A percentile compares a stretch with the other conserved stretches of the same genome.
phyloP scores from a whole-genome alignment of 2,113 vertebrate genomes.

The Tursiops truncatus region DNA sequence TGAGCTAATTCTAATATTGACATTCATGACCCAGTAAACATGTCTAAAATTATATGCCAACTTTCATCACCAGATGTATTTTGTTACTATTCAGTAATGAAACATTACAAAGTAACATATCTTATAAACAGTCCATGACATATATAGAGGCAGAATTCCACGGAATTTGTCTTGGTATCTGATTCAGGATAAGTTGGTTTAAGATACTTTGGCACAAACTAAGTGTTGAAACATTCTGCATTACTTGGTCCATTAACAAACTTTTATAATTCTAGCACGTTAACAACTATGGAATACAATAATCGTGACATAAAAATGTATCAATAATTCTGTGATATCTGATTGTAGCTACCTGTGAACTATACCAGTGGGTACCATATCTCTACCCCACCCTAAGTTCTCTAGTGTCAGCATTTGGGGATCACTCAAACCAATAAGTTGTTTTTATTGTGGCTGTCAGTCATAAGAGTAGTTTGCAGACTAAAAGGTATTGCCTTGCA shows the following conservation, averaged over 20 bases:
- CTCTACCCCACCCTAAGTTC: not conserved
- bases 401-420: not conserved
- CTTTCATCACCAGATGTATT: not conserved
- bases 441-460: not conserved
- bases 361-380: not conserved
- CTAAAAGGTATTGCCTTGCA: not conserved
- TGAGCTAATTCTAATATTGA: not conserved
- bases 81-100: slow-evolving; percentile 6
- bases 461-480: not conserved
- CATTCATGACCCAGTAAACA: not conserved
- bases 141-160: not conserved
- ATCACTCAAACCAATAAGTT: not conserved
- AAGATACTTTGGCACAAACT: not conserved
- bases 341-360: not conserved
- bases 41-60: not conserved
- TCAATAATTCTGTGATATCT: not conserved
- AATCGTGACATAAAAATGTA: not conserved
- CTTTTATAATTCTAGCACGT: not conserved
- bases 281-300: not conserved
- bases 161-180: not conserved
- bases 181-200: not conserved
- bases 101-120: not conserved
- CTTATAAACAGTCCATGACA: not conserved
- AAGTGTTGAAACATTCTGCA: not conserved
- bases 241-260: not conserved